Percentiles rank a stretch among this genome's conserved stretches.
Evolutionary conservation across 2,888 invertebrate species (phyloP).

Genomic region (Morpho deidamia): DNA sequence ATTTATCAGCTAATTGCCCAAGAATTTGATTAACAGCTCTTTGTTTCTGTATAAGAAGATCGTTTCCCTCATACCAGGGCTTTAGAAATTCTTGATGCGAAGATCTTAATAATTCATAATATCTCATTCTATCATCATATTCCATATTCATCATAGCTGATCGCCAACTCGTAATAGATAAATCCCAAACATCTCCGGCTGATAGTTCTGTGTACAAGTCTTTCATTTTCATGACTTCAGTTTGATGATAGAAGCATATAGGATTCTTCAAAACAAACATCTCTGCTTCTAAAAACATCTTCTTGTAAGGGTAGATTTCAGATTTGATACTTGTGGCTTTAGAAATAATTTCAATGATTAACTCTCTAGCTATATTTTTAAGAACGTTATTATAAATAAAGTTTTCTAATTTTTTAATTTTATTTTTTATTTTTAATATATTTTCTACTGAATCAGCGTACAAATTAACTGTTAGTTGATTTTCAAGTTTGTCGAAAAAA

Average conservation of each 20-base stretch:
- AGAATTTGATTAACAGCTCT: conserved; percentile 45
- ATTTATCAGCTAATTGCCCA: conserved; percentile 44
- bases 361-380: conserved; percentile 33
- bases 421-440: conserved; percentile 31
- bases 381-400: conserved; percentile 41
- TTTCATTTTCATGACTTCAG: conserved; percentile 54
- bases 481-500: conserved; percentile 47
- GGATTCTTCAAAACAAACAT: conserved; percentile 65
- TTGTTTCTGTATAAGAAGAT: conserved; percentile 45
- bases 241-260: conserved; percentile 64
- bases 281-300: conserved; percentile 56
- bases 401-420: conserved; percentile 38
- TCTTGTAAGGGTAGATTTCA: conserved; percentile 54
- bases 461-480: conserved; percentile 49
- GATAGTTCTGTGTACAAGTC: conserved; percentile 47
- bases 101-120: conserved; percentile 43
- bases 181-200: conserved; percentile 45
- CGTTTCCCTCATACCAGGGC: conserved; percentile 41
- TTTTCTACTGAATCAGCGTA: conserved; percentile 54
- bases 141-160: conserved; percentile 50
- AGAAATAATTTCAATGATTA: conserved; percentile 39
- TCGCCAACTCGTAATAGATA: conserved; percentile 58
- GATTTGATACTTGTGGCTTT: conserved; percentile 41
- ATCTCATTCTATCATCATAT: conserved; percentile 58
- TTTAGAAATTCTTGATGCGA: conserved; percentile 34